phyloP scores from a whole-genome alignment of 2,888 invertebrate genomes.

The Polydrusus cervinus region DNA sequence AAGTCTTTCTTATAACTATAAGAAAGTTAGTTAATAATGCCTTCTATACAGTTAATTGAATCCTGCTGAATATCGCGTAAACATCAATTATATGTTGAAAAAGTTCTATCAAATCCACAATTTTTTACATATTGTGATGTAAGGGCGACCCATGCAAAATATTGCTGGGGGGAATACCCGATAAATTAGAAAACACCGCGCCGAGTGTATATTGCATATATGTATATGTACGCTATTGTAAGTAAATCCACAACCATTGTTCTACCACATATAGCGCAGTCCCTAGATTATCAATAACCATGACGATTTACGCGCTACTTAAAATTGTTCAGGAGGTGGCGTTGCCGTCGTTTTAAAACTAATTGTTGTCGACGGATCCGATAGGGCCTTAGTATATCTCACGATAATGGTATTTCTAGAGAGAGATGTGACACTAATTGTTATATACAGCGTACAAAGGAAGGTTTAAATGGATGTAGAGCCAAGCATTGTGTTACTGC shows the following conservation, averaged over 20 bases:
- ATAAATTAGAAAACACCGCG: too few species aligned
- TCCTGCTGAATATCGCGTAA: too few species aligned
- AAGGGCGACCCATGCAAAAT: too few species aligned
- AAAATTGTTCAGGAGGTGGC: conserved; percentile 47
- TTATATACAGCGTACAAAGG: conserved; percentile 42
- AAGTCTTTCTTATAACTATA: too few species aligned
- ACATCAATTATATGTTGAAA: too few species aligned
- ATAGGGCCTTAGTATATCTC: conserved; percentile 42
- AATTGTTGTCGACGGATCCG: conserved; percentile 50
- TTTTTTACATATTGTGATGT: too few species aligned
- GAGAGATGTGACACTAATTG: conserved; percentile 46
- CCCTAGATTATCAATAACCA: not conserved
- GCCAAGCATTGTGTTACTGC: conserved; percentile 25
- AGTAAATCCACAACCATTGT: not conserved
- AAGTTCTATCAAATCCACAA: too few species aligned
- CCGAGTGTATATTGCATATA: not conserved
- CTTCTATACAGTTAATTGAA: too few species aligned
- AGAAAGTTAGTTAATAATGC: too few species aligned
- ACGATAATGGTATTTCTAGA: conserved; percentile 49
- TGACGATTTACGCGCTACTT: conserved; percentile 24
- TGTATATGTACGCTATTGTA: not conserved
- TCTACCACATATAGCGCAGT: not conserved
- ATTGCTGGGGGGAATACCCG: too few species aligned
- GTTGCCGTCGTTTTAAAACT: conserved; percentile 44
- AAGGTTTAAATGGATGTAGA: conserved; percentile 32